phyloP scores from a whole-genome alignment of 2,113 vertebrate species.

The Numenius arquata region DNA sequence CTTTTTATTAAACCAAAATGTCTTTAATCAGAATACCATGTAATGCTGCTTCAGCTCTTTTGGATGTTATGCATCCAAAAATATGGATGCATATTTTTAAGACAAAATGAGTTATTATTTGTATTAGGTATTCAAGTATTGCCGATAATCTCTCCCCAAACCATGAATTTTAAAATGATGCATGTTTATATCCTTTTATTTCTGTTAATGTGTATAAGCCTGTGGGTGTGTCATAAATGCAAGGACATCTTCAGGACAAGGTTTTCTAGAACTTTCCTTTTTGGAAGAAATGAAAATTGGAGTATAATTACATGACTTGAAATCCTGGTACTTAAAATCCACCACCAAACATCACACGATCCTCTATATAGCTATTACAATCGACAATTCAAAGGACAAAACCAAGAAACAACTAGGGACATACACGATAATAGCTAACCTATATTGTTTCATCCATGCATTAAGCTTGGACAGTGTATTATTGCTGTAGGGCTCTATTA shows the following conservation, averaged over 20 bases:
- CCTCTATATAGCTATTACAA: background rate
- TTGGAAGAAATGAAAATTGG: background rate
- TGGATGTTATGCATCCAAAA: background rate
- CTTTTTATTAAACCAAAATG: background rate
- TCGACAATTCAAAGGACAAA: background rate
- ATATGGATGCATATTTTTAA: background rate
- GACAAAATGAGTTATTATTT: background rate
- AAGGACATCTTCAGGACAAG: background rate
- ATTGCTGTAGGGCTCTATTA: background rate
- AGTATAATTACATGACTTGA: background rate
- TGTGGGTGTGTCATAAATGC: background rate
- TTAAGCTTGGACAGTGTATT: background rate
- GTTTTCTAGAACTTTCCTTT: background rate
- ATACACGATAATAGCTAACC: background rate
- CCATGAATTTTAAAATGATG: background rate
- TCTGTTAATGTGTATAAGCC: background rate
- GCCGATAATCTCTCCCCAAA: background rate
- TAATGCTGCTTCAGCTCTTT: background rate
- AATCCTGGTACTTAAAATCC: background rate
- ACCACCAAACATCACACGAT: background rate
- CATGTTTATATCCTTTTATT: background rate
- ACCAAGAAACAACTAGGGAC: background rate
- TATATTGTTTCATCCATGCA: background rate
- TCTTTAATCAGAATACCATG: background rate
- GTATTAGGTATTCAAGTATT: background rate